Evolutionary conservation across 2,113 vertebrate species (phyloP).

Genomic region (Crotalus viridis): DNA sequence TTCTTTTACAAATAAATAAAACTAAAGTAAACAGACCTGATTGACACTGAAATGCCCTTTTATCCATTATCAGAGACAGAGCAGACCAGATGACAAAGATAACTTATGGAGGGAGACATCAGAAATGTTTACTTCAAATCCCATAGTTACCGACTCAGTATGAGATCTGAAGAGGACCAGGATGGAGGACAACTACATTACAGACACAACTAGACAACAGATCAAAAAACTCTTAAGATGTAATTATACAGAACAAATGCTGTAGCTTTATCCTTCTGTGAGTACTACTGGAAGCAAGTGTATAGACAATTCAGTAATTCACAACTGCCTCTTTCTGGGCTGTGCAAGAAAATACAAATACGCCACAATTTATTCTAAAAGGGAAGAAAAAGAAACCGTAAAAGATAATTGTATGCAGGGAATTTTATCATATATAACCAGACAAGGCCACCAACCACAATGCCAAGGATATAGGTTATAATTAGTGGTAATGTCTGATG

Average conservation of each 20-base stretch:
- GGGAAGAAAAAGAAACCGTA: neutral
- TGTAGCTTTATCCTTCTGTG: neutral
- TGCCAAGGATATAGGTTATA: neutral
- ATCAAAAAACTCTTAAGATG: neutral
- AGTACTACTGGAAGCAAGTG: neutral
- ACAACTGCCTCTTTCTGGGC: neutral
- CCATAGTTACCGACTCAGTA: neutral
- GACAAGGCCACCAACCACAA: neutral
- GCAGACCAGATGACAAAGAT: neutral
- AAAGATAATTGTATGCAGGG: neutral
- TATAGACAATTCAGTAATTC: neutral
- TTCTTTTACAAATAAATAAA: neutral
- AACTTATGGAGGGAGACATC: neutral
- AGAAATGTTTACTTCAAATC: neutral
- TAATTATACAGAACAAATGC: neutral
- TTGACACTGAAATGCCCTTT: conserved; percentile 11
- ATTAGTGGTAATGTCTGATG: neutral
- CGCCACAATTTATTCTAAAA: neutral
- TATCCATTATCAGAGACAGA: neutral
- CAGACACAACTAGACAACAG: neutral
- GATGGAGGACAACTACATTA: neutral
- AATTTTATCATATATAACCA: neutral
- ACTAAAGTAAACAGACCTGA: neutral
- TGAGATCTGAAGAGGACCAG: neutral
- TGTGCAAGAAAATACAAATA: neutral